Percentiles rank a stretch among this genome's conserved stretches.
Evolutionary conservation across 2,113 vertebrate species (phyloP).

Genomic region (Poeciliopsis retropinna): DNA sequence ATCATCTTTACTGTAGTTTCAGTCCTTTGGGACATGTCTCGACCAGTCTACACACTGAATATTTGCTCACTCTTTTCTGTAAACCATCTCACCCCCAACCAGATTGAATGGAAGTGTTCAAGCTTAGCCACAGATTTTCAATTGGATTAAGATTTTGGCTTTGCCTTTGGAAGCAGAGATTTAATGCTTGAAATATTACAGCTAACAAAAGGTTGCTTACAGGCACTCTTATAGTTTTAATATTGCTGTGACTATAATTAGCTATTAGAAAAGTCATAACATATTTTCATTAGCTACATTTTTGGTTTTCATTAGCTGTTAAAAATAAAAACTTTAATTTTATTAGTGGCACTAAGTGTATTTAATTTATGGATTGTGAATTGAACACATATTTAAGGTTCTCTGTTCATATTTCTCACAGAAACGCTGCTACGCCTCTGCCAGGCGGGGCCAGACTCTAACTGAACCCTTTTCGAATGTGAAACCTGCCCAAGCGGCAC

Average conservation of each 20-base stretch:
- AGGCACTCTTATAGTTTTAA: no score
- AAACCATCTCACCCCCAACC: no score
- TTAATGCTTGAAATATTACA: no score
- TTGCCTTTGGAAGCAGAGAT: not conserved
- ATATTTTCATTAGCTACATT: no score
- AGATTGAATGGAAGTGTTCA: not conserved
- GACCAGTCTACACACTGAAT: not conserved
- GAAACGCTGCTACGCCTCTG: constrained; percentile 74
- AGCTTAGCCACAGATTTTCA: not conserved
- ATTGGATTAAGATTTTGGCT: not conserved
- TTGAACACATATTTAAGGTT: not conserved
- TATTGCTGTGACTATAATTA: no score
- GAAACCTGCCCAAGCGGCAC: constrained; percentile 16
- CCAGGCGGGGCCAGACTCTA: constrained; percentile 60
- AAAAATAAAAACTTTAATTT: no score
- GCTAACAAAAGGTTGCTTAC: no score
- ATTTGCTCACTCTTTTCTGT: no score
- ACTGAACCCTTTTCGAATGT: constrained; percentile 49
- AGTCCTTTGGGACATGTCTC: not conserved
- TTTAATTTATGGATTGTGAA: not conserved
- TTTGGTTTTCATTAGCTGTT: no score
- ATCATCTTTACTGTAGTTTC: not conserved
- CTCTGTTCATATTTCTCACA: constrained; percentile 29
- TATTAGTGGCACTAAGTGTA: no score
- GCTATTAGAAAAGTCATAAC: no score